Evolutionary conservation across 2,113 vertebrate species (phyloP).

Genomic region (Peromyscus polionotus): DNA sequence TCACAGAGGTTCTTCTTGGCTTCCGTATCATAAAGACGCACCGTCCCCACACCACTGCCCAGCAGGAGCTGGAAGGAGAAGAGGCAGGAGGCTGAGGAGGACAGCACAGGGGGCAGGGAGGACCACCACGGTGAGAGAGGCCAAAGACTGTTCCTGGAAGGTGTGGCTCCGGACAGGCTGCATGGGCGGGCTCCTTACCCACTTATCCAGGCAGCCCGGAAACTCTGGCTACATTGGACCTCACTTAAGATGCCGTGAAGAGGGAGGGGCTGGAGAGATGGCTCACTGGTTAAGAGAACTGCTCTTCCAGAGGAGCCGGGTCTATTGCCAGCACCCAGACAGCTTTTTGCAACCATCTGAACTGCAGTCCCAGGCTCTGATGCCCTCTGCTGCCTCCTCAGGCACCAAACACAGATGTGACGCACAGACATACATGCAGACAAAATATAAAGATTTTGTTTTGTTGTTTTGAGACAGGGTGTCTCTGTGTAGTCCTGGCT

Average conservation of each 20-base stretch:
- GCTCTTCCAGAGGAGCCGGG: background rate
- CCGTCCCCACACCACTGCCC: slow-evolving; percentile 95
- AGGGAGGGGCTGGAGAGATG: background rate
- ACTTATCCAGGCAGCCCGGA: background rate
- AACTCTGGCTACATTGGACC: background rate
- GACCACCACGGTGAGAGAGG: fast-evolving
- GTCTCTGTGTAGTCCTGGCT: background rate
- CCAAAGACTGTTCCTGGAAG: background rate
- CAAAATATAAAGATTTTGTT: background rate
- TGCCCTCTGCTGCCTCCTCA: background rate
- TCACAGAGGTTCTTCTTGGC: slow-evolving; percentile 99
- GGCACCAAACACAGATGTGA: background rate
- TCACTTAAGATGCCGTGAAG: background rate
- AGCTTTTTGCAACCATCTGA: background rate
- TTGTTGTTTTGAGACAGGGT: background rate
- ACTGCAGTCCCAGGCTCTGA: background rate
- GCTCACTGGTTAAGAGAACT: background rate
- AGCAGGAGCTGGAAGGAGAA: slow-evolving; percentile 91
- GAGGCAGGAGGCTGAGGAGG: background rate
- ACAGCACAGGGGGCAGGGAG: background rate
- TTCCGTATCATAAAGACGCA: slow-evolving; percentile 97
- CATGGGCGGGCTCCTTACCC: background rate
- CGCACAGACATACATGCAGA: background rate
- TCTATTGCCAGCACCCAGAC: background rate
- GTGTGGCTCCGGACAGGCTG: background rate